These are phyloP conservation scores for Pollenia labialis DNA, from an alignment of 2,888 invertebrate species.

Conservation along the genomic window DNA sequence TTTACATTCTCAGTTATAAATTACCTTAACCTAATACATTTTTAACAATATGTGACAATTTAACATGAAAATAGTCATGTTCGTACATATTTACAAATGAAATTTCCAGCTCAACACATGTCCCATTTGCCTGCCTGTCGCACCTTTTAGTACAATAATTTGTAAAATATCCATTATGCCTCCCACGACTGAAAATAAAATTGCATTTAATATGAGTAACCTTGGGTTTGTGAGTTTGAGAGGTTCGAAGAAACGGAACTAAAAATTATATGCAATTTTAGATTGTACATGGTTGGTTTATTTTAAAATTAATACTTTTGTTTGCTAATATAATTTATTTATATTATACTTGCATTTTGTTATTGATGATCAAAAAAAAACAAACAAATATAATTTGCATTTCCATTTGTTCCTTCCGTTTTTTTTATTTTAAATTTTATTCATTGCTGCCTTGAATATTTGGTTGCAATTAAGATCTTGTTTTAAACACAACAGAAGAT, in stretches of 20 bases:
- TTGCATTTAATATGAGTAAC: neutral
- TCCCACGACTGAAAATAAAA: neutral
- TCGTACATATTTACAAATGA: neutral
- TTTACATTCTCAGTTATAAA: constrained; percentile 13
- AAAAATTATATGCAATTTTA: neutral
- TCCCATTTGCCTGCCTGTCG: constrained; percentile 26
- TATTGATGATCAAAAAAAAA: constrained; percentile 11
- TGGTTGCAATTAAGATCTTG: constrained; percentile 4
- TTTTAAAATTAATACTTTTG: constrained; percentile 30
- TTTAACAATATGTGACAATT: constrained; percentile 33
- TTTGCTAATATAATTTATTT: constrained; percentile 38
- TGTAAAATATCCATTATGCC: constrained; percentile 6
- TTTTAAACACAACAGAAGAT: too few relatives aligned
- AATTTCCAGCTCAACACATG: neutral
- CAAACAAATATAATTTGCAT: neutral
- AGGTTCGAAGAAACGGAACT: neutral
- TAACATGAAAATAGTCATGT: constrained; percentile 34
- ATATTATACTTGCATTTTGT: constrained; percentile 2
- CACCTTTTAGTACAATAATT: constrained; percentile 28
- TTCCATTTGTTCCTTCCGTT: neutral
- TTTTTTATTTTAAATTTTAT: neutral
- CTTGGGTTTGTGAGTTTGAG: neutral
- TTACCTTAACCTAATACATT: constrained; percentile 19
- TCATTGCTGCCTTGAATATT: constrained; percentile 8
- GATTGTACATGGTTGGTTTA: neutral